Base-by-base conservation (phyloP, 1,140 invertebrate genomes). In the Bombus vancouverensis region DNA sequence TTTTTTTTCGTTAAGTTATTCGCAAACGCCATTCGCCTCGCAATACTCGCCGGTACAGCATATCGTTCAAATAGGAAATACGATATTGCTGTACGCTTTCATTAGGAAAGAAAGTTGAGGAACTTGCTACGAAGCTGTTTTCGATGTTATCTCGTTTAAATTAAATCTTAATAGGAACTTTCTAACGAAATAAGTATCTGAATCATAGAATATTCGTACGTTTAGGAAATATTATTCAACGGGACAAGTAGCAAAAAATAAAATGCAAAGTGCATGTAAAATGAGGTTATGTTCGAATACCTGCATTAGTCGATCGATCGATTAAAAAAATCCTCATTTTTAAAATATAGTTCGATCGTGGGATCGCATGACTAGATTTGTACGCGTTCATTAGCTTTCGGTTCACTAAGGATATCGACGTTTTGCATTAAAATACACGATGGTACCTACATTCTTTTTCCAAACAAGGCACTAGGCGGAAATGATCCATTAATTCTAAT, bases 21-120 rank as follows among this genome's bases (percentile, higher is more conserved):
- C 74, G 88, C 79, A 83, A 5, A 68, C n/a, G 83, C 79, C 91
- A 92, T 89, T 92, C 89, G 89, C 90, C 42, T 91, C 89, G 91
- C 92, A 92, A 91, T 92, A 92, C 88, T 82, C 79, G 53, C 32
- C 37, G 42, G 18, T 22, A 13, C 22, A 39, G 53, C 57, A 32
- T 22, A 10, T n/a, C 22, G 28, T 22, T 62, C 37, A 13, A 15
- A 59, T 10, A 44, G 53, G 22, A n/a, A 37, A 22, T 22, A 74
- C 59, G 39, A 75, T 65, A n/a, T 44, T 5, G 68, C 44, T 72
- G 28, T n/a, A 32, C 42, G 5, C n/a, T 47, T 22, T 12, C 18
- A 10, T 65, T 70, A 47, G 9, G 12, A 53, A 28, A 39, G 13
- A 15, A 66, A 47, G 32, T 32, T 8, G 32, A 76, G 57, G 72